These are phyloP conservation scores for Amphimedon queenslandica DNA, from an alignment of 37 sponge, comb jelly and placozoan species.

Conservation along the genomic window DNA sequence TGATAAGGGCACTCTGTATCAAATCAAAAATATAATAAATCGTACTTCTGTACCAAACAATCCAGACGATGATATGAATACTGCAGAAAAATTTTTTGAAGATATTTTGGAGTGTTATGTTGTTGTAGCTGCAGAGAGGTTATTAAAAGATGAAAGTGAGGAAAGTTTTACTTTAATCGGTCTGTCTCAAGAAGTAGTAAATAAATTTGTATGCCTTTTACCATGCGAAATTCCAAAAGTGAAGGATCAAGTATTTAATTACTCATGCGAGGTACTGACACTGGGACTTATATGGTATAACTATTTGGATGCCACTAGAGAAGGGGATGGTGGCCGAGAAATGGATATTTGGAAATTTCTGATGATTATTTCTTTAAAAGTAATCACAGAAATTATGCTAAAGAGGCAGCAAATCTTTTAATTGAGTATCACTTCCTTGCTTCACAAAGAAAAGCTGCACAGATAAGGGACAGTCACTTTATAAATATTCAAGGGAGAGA, in stretches of 20 bases:
- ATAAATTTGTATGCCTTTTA: background rate
- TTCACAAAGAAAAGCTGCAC: background rate
- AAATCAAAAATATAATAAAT: constrained; percentile 9
- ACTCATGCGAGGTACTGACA: background rate
- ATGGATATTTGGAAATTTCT: background rate
- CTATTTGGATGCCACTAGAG: constrained; percentile 7
- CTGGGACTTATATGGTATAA: background rate
- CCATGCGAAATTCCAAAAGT: background rate
- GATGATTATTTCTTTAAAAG: background rate
- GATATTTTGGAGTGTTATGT: background rate
- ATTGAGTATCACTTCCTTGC: background rate
- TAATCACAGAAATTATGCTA: constrained; percentile 12
- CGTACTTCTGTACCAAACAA: background rate
- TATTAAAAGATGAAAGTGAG: background rate
- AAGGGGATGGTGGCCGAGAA: constrained; percentile 10
- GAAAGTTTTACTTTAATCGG: too few relatives aligned
- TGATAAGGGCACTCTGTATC: constrained; percentile 8
- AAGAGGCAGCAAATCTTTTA: constrained; percentile 5
- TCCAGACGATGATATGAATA: constrained; percentile 6
- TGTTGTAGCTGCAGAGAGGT: background rate
- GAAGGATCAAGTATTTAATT: background rate
- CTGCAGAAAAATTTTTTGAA: constrained; percentile 19
- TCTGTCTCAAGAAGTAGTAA: background rate
- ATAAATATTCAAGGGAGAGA: constrained; percentile 8
- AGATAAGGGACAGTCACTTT: constrained; percentile 5